Evolutionary conservation across 2,113 vertebrate species (phyloP), one percentile per base, ranked within the genome.

Genomic region (Campylomormyrus tamandua): DNA sequence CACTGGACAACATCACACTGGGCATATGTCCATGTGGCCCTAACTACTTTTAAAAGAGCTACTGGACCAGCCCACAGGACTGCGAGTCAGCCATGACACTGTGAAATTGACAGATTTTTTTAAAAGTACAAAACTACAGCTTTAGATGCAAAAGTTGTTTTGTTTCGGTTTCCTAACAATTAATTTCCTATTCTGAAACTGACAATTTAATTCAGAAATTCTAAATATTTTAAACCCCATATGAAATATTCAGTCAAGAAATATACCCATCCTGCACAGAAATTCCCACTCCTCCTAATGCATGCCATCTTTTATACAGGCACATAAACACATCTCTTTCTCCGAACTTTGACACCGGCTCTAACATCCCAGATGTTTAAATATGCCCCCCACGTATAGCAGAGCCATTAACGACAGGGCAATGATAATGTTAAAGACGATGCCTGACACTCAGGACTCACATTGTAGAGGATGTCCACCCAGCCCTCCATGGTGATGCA

Each of bases 401-500:
- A 4, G 8, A 84, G 45, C 21, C 8, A 84, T 48, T 48, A 46
- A 46, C 39, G 17, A 11, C 77, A 42, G 31, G 39, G 42, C 19
- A 83, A 83, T 19, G 77, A 83, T 83, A 45, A 83, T 83, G 77
- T 45, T 27, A 70, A 45, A 19, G 48, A 53, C 13, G 1, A 48
- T 2, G 15, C 13, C 9, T 46, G 6, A 45, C 46, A 53, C 27
- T 11, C 86, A 53, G n/a, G 70, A 97, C 98, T 98, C 94, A 99
- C 98, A 0, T 97, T 97, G 94, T 99, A 99, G 88, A 99, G 97
- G 91, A 99, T 98, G 91, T 99, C 98, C 0, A 98, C 98, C 98
- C 98, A 99, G 90, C 98, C 98, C 93, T 99, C 98, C 98, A 99
- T 99, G 91, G 98, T 99, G 95, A 99, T 99, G 94, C 98, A 99